These are phyloP conservation scores for Agelaius phoeniceus DNA, from an alignment of 2,113 vertebrate genomes.

Conservation along the genomic window DNA sequence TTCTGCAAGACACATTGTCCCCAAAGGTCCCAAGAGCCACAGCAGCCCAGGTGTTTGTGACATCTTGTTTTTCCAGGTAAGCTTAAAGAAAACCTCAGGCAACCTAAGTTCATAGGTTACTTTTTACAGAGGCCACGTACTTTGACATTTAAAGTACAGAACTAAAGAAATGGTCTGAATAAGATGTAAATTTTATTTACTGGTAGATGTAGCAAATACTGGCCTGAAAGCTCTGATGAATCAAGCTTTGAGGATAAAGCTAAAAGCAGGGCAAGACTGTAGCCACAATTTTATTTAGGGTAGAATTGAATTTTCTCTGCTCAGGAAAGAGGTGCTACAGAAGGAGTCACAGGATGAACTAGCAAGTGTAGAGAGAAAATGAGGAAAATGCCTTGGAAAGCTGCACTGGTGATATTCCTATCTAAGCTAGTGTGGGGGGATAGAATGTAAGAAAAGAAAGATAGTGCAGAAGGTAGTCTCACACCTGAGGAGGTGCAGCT, in stretches of 20 bases:
- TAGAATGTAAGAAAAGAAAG: no score
- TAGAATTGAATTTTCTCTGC: background rate
- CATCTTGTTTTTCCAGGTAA: background rate
- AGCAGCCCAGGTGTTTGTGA: background rate
- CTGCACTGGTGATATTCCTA: background rate
- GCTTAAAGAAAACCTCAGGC: background rate
- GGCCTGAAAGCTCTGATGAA: background rate
- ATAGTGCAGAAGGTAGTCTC: no score
- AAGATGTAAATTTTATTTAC: background rate
- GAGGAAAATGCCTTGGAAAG: background rate
- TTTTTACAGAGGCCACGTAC: background rate
- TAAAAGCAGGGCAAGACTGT: background rate
- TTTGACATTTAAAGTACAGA: background rate
- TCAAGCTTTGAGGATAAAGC: background rate
- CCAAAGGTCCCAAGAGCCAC: background rate
- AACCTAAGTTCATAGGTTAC: background rate
- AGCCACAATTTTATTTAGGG: background rate
- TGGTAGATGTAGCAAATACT: background rate
- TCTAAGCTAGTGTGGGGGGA: no score
- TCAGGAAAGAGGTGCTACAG: background rate
- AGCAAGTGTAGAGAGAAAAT: background rate
- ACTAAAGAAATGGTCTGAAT: background rate
- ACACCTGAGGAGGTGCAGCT: no score
- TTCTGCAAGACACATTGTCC: background rate
- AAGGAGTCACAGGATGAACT: background rate